Base-by-base conservation (phyloP, 2,888 invertebrate species). In the Chrysolina haemoptera region DNA sequence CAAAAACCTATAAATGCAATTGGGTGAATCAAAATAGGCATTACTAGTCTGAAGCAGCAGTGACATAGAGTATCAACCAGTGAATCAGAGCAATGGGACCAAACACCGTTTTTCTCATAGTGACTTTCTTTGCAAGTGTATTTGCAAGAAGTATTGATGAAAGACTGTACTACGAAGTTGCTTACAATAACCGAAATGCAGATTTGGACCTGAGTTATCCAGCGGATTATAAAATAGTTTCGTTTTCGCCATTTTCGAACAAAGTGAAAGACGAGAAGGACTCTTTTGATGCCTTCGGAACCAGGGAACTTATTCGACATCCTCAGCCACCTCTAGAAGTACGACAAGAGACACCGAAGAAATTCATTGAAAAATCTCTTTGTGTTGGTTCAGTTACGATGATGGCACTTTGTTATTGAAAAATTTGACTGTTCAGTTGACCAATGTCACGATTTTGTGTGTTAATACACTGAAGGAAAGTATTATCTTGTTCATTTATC, bases 371-470 rank as follows among this genome's bases (percentile, higher is more conserved):
- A 50, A 79, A 76, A 55, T 73, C 74, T 8, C 70, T 63, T 10
- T 80, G 80, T 74, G 64, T 80, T 16, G 80, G 80, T 20, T 74
- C 78, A 0, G 79, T 78, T 40, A 77, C 78, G n/a, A 63, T 78
- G 27, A 80, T 80, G 80, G 79, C 80, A 0, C 50, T 79, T 64
- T 80, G 80, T 71, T 74, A 69, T 63, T 80, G 76, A 53, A 71
- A 50, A 43, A 41, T 9, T 22, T 68, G 69, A n/a, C 27, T 48
- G 43, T 40, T 55, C 8, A 12, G 18, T 55, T 55, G 20, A 18
- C 53, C 18, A n/a, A 27, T n/a, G 35, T 59, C n/a, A 27, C 14
- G 14, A 27, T n/a, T 1, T 14, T 16, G 11, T 59, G 22, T 59
- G 59, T 35, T 16, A 59, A 59, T 59, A 59, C 59, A 27, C 27